Percentiles rank a stretch among this genome's conserved stretches.
Evolutionary conservation across 2,797 vertebrate species (phyloP).

Genomic region (Eospalax fontanierii): DNA sequence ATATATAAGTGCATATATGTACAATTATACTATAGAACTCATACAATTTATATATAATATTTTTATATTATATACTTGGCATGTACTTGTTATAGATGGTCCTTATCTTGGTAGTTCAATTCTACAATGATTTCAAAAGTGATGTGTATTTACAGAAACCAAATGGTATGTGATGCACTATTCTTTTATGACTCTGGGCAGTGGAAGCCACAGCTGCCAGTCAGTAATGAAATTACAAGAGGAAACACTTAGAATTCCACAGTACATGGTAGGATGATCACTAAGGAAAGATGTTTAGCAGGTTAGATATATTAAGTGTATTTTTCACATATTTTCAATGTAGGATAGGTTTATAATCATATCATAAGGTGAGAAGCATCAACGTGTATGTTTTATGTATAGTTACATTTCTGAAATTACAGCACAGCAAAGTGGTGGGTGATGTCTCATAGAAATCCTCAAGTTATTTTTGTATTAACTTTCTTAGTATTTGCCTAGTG

Average conservation of each 20-base stretch:
- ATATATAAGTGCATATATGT: background rate
- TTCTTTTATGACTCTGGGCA: no score
- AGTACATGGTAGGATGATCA: background rate
- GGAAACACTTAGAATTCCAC: background rate
- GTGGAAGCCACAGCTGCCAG: background rate
- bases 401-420: slow-evolving; percentile 30
- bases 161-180: background rate
- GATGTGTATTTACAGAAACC: background rate
- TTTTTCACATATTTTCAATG: background rate
- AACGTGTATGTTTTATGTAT: background rate
- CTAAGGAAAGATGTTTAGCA: background rate
- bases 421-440: background rate
- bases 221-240: background rate
- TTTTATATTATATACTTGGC: background rate
- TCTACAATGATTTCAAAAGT: background rate
- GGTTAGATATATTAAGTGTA: background rate
- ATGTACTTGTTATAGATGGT: background rate
- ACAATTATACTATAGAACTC: slow-evolving; percentile 25
- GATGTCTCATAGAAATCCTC: background rate
- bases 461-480: slow-evolving; percentile 1
- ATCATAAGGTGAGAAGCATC: background rate
- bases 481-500: slow-evolving; percentile 16
- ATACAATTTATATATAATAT: background rate
- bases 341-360: background rate
- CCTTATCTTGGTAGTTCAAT: background rate